Conservation (phyloP, 2,888 invertebrate genomes). For the Fragum whitleyi region DNA sequence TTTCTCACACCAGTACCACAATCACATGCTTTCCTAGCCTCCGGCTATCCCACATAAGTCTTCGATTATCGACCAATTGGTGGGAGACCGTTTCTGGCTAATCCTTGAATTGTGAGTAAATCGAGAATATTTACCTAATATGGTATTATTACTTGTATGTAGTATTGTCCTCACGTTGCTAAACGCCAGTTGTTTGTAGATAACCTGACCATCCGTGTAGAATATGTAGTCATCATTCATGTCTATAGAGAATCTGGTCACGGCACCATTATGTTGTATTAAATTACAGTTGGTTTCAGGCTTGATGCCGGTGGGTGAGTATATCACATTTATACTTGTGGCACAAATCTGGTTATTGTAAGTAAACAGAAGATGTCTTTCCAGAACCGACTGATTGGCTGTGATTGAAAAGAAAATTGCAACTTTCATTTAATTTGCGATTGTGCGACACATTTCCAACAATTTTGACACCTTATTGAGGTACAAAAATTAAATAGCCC, state of each 20-base stretch:
- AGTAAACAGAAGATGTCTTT: slow-evolving; percentile 46
- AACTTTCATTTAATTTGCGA: too few species aligned
- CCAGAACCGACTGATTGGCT: slow-evolving; percentile 25
- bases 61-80: too few species aligned
- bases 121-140: background rate
- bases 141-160: background rate
- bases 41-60: too few species aligned
- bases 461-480: too few species aligned
- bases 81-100: too few species aligned
- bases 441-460: too few species aligned
- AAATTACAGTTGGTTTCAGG: slow-evolving; percentile 15
- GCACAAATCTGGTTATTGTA: slow-evolving; percentile 33
- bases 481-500: too few species aligned
- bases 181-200: slow-evolving; percentile 4
- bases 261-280: background rate
- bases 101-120: too few species aligned
- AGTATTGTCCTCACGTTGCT: background rate
- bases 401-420: background rate
- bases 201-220: slow-evolving; percentile 7
- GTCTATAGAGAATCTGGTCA: slow-evolving; percentile 29
- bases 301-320: background rate
- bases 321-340: slow-evolving; percentile 23
- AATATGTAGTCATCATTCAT: slow-evolving; percentile 19
- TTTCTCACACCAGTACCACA: too few species aligned
- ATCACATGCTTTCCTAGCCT: too few species aligned